phyloP scores from a whole-genome alignment of 2,888 invertebrate genomes.

The Xanthostigma xanthostigma region DNA sequence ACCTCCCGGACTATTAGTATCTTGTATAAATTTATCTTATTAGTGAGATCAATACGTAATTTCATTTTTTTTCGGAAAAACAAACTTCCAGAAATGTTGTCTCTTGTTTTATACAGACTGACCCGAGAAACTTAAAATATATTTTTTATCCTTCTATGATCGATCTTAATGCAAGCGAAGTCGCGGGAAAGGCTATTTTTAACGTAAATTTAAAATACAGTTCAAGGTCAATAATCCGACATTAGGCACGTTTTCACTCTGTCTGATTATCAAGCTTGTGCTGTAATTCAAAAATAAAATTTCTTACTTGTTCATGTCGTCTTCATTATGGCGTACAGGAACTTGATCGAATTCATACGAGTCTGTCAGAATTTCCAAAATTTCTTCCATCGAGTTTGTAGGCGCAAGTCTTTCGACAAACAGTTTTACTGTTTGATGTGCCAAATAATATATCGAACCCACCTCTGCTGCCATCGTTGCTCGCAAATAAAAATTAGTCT shows the following conservation, averaged over 20 bases:
- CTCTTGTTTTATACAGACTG: no score
- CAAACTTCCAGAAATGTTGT: no score
- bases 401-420: slow-evolving; percentile 55
- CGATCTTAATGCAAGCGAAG: no score
- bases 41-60: not conserved
- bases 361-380: slow-evolving; percentile 67
- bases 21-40: no score
- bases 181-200: no score
- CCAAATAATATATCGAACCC: slow-evolving; percentile 92
- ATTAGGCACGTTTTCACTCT: no score
- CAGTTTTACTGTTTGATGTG: slow-evolving; percentile 78
- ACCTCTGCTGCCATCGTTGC: slow-evolving; percentile 80
- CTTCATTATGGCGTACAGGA: slow-evolving; percentile 97
- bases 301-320: slow-evolving; percentile 70
- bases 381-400: slow-evolving; percentile 49
- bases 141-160: no score
- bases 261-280: no score
- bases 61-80: not conserved
- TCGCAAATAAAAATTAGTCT: slow-evolving; percentile 25
- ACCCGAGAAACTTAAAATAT: no score
- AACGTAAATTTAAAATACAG: no score
- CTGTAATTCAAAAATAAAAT: not conserved
- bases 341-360: slow-evolving; percentile 83
- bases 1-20: no score
- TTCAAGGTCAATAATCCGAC: no score